These are phyloP conservation scores for Archivesica marissinica DNA, from an alignment of 1,140 invertebrate genomes.

Conservation along the genomic window DNA sequence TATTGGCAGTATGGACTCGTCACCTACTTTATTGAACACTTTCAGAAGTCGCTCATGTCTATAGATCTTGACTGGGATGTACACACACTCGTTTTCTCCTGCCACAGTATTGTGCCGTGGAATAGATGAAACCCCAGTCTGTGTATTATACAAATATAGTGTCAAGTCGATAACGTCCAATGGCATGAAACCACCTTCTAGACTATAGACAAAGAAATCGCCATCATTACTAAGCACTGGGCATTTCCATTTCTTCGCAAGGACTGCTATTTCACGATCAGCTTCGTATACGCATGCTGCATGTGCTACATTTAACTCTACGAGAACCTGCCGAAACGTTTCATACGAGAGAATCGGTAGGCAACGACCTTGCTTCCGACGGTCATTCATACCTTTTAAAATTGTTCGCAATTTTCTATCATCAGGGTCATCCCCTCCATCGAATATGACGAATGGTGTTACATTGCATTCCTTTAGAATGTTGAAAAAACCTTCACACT, in stretches of 20 bases:
- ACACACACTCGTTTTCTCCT: conserved; percentile 67
- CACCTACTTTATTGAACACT: conserved; percentile 82
- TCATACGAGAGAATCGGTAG: conserved; percentile 87
- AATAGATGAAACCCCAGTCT: conserved; percentile 27
- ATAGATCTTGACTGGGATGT: conserved; percentile 89
- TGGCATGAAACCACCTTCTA: conserved; percentile 89
- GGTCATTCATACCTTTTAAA: conserved; percentile 87
- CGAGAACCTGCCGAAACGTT: conserved; percentile 89
- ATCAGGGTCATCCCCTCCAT: conserved; percentile 90
- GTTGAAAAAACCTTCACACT: conserved; percentile 89
- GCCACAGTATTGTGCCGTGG: background rate
- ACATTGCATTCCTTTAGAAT: conserved; percentile 90
- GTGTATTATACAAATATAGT: conserved; percentile 44
- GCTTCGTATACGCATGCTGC: conserved; percentile 93
- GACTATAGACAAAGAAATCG: conserved; percentile 95
- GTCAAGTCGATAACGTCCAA: conserved; percentile 87
- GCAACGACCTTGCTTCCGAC: conserved; percentile 84
- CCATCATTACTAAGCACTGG: conserved; percentile 95
- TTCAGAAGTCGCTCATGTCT: conserved; percentile 88
- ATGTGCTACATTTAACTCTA: conserved; percentile 87
- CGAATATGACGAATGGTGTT: conserved; percentile 91
- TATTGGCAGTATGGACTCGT: conserved; percentile 88
- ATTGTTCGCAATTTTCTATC: conserved; percentile 90
- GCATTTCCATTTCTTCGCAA: conserved; percentile 90
- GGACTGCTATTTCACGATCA: conserved; percentile 91